These are phyloP conservation scores for Germaria angustata DNA, from an alignment of 2,888 invertebrate genomes.

Conservation along the genomic window DNA sequence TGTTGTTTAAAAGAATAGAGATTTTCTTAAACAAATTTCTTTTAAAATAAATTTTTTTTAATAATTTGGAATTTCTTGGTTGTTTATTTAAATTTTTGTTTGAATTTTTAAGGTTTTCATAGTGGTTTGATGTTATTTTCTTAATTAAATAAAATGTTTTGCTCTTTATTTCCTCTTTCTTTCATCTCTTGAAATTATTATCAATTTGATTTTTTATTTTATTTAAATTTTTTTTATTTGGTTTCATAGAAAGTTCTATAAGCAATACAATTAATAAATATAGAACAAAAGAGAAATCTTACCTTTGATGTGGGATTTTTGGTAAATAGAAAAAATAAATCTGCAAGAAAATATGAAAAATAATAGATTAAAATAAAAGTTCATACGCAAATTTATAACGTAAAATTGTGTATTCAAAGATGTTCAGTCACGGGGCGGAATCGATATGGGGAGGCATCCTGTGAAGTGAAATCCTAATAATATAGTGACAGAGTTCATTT, in stretches of 20 bases:
- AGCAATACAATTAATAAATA: not conserved
- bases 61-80: not conserved
- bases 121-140: constrained; percentile 9
- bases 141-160: constrained; percentile 35
- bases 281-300: not conserved
- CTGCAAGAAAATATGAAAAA: not conserved
- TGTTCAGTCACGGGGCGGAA: no score
- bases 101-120: not conserved
- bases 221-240: no score
- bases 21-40: not conserved
- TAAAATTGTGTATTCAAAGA: no score
- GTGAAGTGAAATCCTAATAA: no score
- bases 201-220: not conserved
- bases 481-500: no score
- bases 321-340: not conserved
- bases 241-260: not conserved
- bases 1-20: no score
- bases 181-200: constrained; percentile 15
- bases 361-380: not conserved
- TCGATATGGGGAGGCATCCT: no score
- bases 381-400: no score
- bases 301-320: constrained; percentile 33
- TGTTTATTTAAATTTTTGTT: not conserved
- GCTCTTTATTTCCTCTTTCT: not conserved
- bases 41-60: no score